Evolutionary conservation across 2,888 invertebrate species (phyloP), one percentile per base, ranked within the genome.

Genomic region (Chrysomela aeneicollis): DNA sequence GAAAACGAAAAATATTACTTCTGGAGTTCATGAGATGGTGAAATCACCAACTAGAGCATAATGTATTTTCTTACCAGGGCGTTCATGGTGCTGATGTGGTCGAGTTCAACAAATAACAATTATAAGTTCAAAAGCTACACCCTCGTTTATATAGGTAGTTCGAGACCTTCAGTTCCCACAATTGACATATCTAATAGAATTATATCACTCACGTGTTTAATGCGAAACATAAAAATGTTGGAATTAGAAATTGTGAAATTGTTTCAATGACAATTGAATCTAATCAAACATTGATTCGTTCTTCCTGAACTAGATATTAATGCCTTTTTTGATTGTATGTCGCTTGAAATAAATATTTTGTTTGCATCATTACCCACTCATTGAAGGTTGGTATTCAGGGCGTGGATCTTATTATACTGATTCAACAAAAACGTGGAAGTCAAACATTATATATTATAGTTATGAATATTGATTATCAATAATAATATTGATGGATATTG

Each of bases 121-220:
- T 59, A 61, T 53, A 55, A 21, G 5, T 22, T 37, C 54, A 58
- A 68, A 64, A 69, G 65, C 66, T 68, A 57, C 62, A 70, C 71
- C 72, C 71, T 52, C 51, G 64, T 68, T 67, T 72, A 71, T 73
- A 71, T 72, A 64, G 42, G 57, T 64, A 53, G 61, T 59, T 54
- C 46, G 19, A 65, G 73, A 72, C 73, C 73, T 73, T 72, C 69
- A 64, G 55, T 58, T 61, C 46, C 61, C 47, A 30, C 59, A 60
- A 62, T 64, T 67, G 61, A 60, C 35, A 35, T 37, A 17, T 49
- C 21, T 46, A 37, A 52, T 60, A 55, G 50, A 49, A 26, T 52
- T 55, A 30, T 47, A 32, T 63, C 47, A 32, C 47, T 59, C n/a
- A 60, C 50, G 18, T 53, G 26, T 8, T 49, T 32, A 35, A 1